Conservation (phyloP, 2,888 invertebrate species). For the Aleiodes leptofemur region DNA sequence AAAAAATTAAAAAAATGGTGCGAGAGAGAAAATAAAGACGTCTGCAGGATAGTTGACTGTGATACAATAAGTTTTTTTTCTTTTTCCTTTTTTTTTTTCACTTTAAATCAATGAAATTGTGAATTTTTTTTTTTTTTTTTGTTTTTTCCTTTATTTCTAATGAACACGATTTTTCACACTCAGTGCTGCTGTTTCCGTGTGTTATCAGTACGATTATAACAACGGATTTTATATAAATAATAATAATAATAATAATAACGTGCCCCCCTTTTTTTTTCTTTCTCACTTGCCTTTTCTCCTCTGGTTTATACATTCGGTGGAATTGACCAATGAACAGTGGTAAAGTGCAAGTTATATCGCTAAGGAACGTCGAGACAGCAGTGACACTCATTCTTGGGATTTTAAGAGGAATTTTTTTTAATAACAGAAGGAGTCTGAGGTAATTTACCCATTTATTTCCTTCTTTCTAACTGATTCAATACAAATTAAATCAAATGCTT, state of each 20-base stretch:
- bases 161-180: constrained; percentile 16
- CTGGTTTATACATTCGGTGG: constrained; percentile 43
- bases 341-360: constrained; percentile 57
- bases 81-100: constrained; percentile 3
- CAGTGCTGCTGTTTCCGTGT: constrained; percentile 14
- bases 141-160: constrained; percentile 1
- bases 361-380: constrained; percentile 51
- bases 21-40: neutral
- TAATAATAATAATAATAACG: constrained; percentile 22
- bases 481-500: no score
- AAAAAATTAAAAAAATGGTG: no score
- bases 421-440: constrained; percentile 38
- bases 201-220: constrained; percentile 32
- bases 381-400: constrained; percentile 55
- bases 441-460: neutral
- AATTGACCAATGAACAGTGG: constrained; percentile 59
- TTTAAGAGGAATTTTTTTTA: constrained; percentile 50
- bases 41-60: constrained; percentile 28
- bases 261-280: neutral
- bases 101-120: neutral
- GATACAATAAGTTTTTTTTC: constrained; percentile 12
- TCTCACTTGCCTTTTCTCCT: neutral
- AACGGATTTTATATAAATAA: neutral
- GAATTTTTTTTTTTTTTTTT: neutral
- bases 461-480: no score